Evolutionary conservation across 2,113 vertebrate genomes (phyloP), one percentile per base, ranked within the genome.

Genomic region (Microcebus jonahi): DNA sequence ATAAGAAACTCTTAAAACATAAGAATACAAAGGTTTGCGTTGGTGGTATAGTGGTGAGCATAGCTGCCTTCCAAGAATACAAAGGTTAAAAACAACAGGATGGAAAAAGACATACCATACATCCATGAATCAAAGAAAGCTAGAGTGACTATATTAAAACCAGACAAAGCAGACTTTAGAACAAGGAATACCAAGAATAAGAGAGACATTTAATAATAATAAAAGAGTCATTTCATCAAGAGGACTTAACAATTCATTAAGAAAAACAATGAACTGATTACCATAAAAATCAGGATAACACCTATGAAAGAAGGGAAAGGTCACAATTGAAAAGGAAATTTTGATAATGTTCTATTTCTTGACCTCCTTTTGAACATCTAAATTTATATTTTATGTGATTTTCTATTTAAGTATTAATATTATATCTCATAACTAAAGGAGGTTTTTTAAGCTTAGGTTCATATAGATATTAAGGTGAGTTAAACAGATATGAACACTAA

Each of bases 1-100:
- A n/a, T n/a, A n/a, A n/a, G n/a, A n/a, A n/a, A n/a, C n/a, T n/a
- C n/a, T n/a, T n/a, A n/a, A n/a, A n/a, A n/a, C n/a, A n/a, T n/a
- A n/a, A n/a, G n/a, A n/a, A n/a, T n/a, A n/a, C n/a, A n/a, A n/a
- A n/a, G n/a, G n/a, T n/a, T n/a, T n/a, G 29, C 36, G 2, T 98
- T 98, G 98, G 98, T 98, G 98, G 98, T 98, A 98, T 98, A 98
- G 98, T 98, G 98, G 98, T 98, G 97, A 98, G 98, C 98, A 98
- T 98, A 98, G 98, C 98, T 98, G 98, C 98, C 98, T 99, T 99
- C 98, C 98, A 97, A 98, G 97, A 39, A 39, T 39, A 39, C 39
- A 34, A n/a, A n/a, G n/a, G n/a, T n/a, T n/a, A n/a, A n/a, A n/a
- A n/a, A n/a, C n/a, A n/a, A n/a, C n/a, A n/a, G n/a, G n/a, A n/a